Conservation (phyloP, 2,113 vertebrate genomes). For the Gila orcuttii region DNA sequence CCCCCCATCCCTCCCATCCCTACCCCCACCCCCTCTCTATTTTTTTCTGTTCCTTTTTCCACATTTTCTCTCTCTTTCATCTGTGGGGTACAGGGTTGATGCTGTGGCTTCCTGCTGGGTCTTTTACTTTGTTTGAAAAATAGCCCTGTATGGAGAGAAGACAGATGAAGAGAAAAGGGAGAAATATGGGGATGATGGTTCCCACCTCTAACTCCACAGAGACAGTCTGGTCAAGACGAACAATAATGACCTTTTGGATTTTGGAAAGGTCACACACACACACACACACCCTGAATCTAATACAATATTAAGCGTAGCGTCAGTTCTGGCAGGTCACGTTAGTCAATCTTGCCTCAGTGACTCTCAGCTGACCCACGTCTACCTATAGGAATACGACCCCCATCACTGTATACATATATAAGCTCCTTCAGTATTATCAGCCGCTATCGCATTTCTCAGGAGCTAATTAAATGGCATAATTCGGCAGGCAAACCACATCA, state of each 20-base stretch:
- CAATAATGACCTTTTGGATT: constrained; percentile 77
- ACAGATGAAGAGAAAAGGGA: constrained; percentile 45
- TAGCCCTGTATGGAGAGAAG: constrained; percentile 31
- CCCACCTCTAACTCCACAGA: constrained; percentile 58
- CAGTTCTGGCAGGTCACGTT: too few relatives aligned
- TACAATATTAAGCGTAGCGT: neutral
- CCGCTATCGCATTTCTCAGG: too few relatives aligned
- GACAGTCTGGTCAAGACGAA: constrained; percentile 61
- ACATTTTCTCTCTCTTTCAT: neutral
- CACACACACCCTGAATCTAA: too few relatives aligned
- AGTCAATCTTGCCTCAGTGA: too few relatives aligned
- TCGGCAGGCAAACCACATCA: too few relatives aligned
- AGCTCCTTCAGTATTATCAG: too few relatives aligned
- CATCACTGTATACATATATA: too few relatives aligned
- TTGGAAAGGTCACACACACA: constrained; percentile 69
- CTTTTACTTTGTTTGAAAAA: constrained; percentile 24
- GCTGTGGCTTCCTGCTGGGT: constrained; percentile 1
- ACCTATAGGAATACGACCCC: too few relatives aligned
- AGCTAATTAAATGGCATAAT: too few relatives aligned
- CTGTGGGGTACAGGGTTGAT: constrained; percentile 20
- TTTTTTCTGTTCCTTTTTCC: neutral
- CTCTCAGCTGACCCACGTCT: too few relatives aligned
- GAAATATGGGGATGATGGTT: constrained; percentile 46
- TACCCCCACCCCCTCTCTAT: too few relatives aligned
- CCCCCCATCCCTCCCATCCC: too few relatives aligned